phyloP scores from a whole-genome alignment of 2,888 invertebrate species.

The Yponomeuta evonymella region DNA sequence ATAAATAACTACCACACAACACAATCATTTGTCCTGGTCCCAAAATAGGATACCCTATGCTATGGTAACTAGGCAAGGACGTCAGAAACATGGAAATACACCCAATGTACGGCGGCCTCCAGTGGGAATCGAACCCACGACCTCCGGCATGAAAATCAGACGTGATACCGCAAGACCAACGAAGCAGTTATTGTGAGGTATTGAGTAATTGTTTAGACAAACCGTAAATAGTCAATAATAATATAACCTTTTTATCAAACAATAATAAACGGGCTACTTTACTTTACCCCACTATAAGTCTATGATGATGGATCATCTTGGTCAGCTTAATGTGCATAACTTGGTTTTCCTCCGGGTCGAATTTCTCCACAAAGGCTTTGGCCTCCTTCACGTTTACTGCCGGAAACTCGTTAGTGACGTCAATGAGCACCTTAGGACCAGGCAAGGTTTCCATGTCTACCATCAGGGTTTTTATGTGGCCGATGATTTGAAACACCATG shows the following conservation, averaged over 20 bases:
- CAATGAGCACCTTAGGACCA: slow-evolving; percentile 3
- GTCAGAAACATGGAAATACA: too few relatives aligned
- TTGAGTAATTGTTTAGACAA: background rate
- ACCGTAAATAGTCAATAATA: background rate
- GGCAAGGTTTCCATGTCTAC: slow-evolving; percentile 19
- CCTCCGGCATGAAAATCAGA: too few relatives aligned
- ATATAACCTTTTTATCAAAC: background rate
- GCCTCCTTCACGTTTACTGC: background rate
- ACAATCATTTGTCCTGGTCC: too few relatives aligned
- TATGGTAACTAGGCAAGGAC: too few relatives aligned
- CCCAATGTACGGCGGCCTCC: too few relatives aligned
- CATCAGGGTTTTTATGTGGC: slow-evolving; percentile 23
- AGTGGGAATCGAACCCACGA: too few relatives aligned
- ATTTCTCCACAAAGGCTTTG: background rate
- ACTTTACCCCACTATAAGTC: background rate
- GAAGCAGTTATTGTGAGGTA: background rate
- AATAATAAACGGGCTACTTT: too few relatives aligned
- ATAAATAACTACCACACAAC: too few relatives aligned
- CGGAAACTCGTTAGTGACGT: background rate
- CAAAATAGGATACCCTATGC: too few relatives aligned
- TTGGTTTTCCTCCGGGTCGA: background rate
- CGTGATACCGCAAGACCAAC: too few relatives aligned
- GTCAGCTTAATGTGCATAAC: background rate
- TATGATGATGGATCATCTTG: slow-evolving; percentile 1
- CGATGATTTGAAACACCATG: slow-evolving; percentile 25